These are phyloP conservation scores for Xestia c-nigrum DNA, from an alignment of 2,888 invertebrate genomes.

Conservation along the genomic window DNA sequence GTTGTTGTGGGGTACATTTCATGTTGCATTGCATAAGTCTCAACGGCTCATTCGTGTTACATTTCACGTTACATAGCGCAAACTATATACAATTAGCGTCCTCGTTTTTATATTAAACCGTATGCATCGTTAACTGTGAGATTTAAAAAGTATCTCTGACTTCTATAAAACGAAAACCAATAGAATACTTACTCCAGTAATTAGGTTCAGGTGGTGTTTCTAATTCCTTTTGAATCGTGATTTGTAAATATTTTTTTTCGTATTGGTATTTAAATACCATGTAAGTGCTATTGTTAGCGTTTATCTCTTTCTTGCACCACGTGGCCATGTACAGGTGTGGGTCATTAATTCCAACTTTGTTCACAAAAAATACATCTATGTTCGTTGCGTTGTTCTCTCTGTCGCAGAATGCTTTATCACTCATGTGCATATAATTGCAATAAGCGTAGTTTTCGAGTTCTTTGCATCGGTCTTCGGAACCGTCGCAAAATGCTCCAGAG, in stretches of 20 bases:
- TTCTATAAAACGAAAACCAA: background rate
- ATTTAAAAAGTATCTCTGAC: background rate
- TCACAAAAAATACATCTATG: constrained; percentile 65
- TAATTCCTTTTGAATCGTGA: constrained; percentile 81
- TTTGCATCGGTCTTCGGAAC: constrained; percentile 92
- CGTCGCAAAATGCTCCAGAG: constrained; percentile 92
- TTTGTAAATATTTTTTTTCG: constrained; percentile 65
- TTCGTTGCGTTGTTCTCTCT: constrained; percentile 57
- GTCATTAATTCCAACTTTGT: constrained; percentile 74
- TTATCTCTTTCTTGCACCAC: constrained; percentile 73
- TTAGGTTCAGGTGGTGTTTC: constrained; percentile 74
- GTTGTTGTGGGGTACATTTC: too few species aligned
- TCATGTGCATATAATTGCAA: constrained; percentile 82
- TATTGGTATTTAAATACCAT: constrained; percentile 79
- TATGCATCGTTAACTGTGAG: background rate
- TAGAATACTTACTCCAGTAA: too few species aligned
- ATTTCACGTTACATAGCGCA: too few species aligned
- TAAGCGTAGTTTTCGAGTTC: constrained; percentile 93
- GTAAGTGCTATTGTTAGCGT: constrained; percentile 66
- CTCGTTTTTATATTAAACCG: background rate
- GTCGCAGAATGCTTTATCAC: constrained; percentile 71
- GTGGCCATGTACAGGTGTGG: constrained; percentile 70
- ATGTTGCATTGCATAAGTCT: too few species aligned
- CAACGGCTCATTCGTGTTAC: too few species aligned
- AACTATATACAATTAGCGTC: background rate